Conservation (phyloP, 2,797 vertebrate genomes). For the Masticophis lateralis region DNA sequence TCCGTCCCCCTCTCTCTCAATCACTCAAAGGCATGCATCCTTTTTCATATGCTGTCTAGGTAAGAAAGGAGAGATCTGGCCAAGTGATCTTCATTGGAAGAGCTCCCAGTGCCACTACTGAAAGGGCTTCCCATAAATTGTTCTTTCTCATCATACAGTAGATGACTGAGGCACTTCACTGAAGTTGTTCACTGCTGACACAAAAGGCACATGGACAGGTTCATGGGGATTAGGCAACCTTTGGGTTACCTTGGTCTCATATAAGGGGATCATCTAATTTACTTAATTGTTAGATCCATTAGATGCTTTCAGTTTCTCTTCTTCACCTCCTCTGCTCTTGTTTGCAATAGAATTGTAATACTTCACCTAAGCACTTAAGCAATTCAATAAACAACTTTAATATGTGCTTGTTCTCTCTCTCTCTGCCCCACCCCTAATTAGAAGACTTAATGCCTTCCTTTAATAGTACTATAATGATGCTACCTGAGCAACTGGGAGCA, state of each 20-base stretch:
- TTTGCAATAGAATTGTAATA: not conserved
- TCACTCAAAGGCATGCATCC: not conserved
- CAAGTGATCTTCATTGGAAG: not conserved
- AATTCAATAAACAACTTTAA: not conserved
- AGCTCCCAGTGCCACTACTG: not conserved
- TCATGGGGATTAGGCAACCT: not conserved
- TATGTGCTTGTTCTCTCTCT: not conserved
- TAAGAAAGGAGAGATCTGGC: not conserved
- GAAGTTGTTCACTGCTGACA: not conserved
- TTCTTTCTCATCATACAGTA: not conserved
- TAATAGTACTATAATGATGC: not conserved
- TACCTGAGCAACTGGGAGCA: not conserved
- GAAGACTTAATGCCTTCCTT: not conserved
- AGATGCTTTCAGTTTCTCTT: not conserved
- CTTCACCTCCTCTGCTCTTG: not conserved
- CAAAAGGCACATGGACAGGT: not conserved
- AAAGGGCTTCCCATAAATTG: not conserved
- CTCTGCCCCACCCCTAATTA: not conserved
- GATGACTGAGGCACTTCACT: not conserved
- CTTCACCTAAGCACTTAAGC: not conserved
- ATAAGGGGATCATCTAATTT: not conserved
- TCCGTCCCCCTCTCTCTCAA: too few species aligned
- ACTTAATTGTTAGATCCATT: not conserved
- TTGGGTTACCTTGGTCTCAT: not conserved
- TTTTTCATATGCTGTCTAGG: not conserved